phyloP scores from a whole-genome alignment of 2,113 vertebrate genomes.

The Lepus americanus region DNA sequence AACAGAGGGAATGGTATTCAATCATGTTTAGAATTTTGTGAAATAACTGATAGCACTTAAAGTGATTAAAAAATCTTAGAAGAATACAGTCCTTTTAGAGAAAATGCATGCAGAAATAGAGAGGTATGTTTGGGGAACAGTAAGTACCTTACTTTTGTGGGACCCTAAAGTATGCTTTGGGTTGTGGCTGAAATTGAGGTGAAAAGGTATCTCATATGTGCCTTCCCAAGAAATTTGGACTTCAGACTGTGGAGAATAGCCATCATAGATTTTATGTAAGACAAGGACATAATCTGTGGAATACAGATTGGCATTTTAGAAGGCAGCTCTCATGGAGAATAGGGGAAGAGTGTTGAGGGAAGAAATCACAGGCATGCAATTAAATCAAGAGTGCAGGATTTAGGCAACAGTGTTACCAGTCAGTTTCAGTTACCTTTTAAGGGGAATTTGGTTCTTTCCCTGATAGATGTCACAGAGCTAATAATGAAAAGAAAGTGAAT shows the following conservation, averaged over 20 bases:
- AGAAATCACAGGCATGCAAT: not conserved
- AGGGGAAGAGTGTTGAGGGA: not conserved
- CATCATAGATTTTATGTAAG: not conserved
- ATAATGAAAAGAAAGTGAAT: too few relatives aligned
- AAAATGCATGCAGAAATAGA: not conserved
- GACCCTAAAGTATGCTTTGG: not conserved
- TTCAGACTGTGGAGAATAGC: not conserved
- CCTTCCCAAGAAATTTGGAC: not conserved
- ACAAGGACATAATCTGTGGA: not conserved
- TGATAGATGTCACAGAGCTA: too few relatives aligned
- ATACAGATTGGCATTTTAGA: conserved; percentile 6
- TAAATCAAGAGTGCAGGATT: too few relatives aligned
- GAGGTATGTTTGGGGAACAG: not conserved
- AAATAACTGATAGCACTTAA: not conserved
- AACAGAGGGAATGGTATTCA: not conserved
- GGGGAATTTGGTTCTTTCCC: too few relatives aligned
- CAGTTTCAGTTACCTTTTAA: too few relatives aligned
- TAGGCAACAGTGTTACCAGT: too few relatives aligned
- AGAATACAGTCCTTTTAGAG: not conserved
- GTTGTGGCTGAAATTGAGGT: not conserved
- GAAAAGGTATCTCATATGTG: not conserved
- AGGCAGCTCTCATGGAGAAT: not conserved
- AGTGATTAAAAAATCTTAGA: not conserved
- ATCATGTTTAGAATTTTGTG: not conserved
- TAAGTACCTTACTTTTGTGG: not conserved